Evolutionary conservation across 2,113 vertebrate genomes (phyloP), one percentile per base, ranked within the genome.

Genomic region (Notarius quadriscutis): DNA sequence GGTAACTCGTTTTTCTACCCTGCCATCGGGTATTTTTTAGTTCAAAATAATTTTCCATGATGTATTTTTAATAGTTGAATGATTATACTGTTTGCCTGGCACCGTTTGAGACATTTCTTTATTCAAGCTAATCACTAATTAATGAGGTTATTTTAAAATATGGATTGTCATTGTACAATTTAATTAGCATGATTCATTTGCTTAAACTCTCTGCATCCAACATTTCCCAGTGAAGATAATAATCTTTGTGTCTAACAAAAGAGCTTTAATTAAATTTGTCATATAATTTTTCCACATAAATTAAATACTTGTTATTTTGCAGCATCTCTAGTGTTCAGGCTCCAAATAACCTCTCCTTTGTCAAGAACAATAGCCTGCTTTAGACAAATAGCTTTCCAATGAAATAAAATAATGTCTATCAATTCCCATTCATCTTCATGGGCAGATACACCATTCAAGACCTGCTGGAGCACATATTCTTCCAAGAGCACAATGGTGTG

Each of bases 381-480:
- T 30, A 77, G 14, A 62, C 34, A 77, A 77, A 85, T 77, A 60
- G 34, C 58, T 85, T 60, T 27, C 41, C n/a, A 55, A 8, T 79
- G 51, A 79, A 79, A 79, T 57, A 20, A 48, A 41, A 30, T 15
- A 77, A 65, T 30, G 25, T 20, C 25, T 58, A 7, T 10, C 77
- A 8, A 30, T 77, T 65, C 14, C 7, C 3, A 27, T 86, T 17
- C 51, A 22, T 75, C 15, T 58, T n/a, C 1, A 85, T 58, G 25
- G 48, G 25, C 91, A 99, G 98, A 92, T 97, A 97, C 93, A 98
- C 97, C 41, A 97, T 99, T 89, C 97, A 97, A 94, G 97, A 99
- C 90, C 96, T 99, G 81, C 93, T 99, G 91, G 96, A 97, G 48
- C 98, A 98, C 53, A 94, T 95, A 81, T 99, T 99, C 94, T 99